Evolutionary conservation across 2,888 invertebrate genomes (phyloP), one percentile per base, ranked within the genome.

Genomic region (Perizoma flavofasciatum): DNA sequence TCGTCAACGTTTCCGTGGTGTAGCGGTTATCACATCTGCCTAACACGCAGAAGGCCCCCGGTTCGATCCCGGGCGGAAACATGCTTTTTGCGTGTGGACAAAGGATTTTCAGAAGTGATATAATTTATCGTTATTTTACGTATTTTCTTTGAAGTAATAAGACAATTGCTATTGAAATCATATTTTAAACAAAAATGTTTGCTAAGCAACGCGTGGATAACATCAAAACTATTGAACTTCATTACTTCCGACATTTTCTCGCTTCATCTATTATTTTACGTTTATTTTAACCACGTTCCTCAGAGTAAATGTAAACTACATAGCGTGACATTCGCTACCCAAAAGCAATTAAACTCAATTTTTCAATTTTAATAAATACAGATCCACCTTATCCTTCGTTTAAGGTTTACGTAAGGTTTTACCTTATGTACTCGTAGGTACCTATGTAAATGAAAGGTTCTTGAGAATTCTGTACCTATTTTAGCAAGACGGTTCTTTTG

Each of bases 1-100:
- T 0, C 0, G 5, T 34, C 37, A 62, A 49, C 35, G 68, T 70
- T 70, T 70, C 94, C 95, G 95, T 96, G 95, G 95, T 96, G 96
- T 96, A 96, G 96, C 95, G 96, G 96, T 96, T 96, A 96, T 96
- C 96, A 96, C 96, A 95, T 96, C 96, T 95, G 96, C 96, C 95
- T 96, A 95, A 96, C 96, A 96, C 96, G 96, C 96, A 95, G 95
- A 96, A 96, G 96, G 96, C 94, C 96, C 95, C 96, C 95, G 95
- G 96, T 96, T 96, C 95, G 95, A 96, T 95, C 95, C 95, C 95
- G 95, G 95, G 95, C 95, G 95, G 94, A 95, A 95, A 95, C 95
- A 95, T 78, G 75, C 5, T 10, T 50, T 62, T 68, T 63, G 8
- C 40, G 40, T 45, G 32, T 35, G 22, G 3, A 22, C 22, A 22